phyloP scores from a whole-genome alignment of 2,113 vertebrate genomes.

The Neoarius graeffei region DNA sequence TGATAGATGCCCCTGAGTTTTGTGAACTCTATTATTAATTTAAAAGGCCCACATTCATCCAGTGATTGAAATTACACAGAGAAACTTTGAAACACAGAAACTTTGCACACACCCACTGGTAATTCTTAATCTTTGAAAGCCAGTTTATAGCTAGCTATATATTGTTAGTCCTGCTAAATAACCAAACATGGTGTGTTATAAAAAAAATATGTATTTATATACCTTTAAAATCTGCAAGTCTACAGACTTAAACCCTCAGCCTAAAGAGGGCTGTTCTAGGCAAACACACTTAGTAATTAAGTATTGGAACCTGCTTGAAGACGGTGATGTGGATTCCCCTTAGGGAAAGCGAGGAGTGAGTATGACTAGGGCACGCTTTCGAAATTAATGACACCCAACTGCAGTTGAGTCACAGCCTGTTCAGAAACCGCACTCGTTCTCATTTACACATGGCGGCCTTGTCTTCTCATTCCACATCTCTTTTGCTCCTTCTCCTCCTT shows the following conservation, averaged over 20 bases:
- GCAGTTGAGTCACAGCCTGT: constrained; percentile 6
- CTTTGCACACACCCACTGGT: neutral
- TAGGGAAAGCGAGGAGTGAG: neutral
- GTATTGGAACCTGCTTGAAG: neutral
- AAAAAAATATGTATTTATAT: neutral
- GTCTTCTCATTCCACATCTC: neutral
- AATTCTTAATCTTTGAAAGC: neutral
- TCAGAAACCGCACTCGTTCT: neutral
- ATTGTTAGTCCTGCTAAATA: neutral
- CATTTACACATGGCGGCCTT: neutral
- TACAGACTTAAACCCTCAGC: neutral
- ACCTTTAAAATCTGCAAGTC: neutral
- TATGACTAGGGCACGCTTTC: constrained; percentile 3
- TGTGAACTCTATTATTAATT: neutral
- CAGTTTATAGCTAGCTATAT: neutral
- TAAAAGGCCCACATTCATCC: neutral
- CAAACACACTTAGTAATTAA: neutral
- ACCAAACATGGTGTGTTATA: neutral
- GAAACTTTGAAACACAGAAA: neutral
- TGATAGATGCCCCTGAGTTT: neutral
- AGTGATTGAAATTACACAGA: neutral
- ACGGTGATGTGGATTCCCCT: neutral
- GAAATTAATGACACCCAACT: constrained; percentile 21
- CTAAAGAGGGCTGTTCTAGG: neutral
- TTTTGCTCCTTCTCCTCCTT: neutral